phyloP scores from a whole-genome alignment of 2,888 invertebrate genomes.

The Balanococcus diminutus region DNA sequence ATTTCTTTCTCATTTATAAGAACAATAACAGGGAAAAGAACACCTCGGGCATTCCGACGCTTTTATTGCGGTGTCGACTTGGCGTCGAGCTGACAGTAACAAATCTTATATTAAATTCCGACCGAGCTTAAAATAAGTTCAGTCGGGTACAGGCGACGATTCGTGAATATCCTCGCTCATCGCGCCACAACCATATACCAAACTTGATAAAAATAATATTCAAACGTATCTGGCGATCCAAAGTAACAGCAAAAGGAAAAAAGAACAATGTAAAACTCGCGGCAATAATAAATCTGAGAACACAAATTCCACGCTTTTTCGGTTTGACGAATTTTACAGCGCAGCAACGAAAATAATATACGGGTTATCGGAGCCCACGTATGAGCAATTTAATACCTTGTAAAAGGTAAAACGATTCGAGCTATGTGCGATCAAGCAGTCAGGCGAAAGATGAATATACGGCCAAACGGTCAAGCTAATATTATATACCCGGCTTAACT shows the following conservation, averaged over 20 bases:
- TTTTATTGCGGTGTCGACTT: not conserved
- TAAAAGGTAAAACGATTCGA: not conserved
- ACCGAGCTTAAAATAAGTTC: not conserved
- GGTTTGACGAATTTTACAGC: not conserved
- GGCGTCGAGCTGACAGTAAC: not conserved
- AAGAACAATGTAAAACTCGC: not conserved
- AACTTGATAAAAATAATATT: constrained; percentile 1
- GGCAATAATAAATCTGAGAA: not conserved
- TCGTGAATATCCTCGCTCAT: not conserved
- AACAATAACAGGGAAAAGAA: not conserved
- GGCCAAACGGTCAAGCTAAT: constrained; percentile 18
- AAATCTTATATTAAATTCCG: not conserved
- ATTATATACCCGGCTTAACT: constrained; percentile 11
- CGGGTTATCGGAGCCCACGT: not conserved
- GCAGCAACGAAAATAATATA: not conserved
- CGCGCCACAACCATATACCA: not conserved
- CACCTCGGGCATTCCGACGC: not conserved
- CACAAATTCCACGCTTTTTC: not conserved
- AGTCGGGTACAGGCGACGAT: not conserved
- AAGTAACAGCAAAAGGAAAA: not conserved
- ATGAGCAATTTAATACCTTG: constrained; percentile 1
- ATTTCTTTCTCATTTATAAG: not conserved
- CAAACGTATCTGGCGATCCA: not conserved
- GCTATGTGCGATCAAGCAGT: not conserved
- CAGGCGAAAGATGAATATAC: constrained; percentile 16